These are phyloP conservation scores for Dryas iulia DNA, from an alignment of 1,140 invertebrate species.

Conservation along the genomic window DNA sequence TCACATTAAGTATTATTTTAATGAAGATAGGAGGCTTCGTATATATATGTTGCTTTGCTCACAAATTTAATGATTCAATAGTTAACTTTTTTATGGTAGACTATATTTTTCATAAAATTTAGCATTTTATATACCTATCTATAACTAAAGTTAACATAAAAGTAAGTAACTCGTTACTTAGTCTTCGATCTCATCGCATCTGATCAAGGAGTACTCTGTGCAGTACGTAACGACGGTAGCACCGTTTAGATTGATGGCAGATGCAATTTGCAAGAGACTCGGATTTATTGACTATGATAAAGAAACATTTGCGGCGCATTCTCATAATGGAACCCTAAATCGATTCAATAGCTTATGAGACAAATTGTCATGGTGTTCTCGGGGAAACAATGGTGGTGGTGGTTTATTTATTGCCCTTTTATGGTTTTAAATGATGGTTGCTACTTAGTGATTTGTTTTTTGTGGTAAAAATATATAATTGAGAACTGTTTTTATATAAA, in stretches of 20 bases:
- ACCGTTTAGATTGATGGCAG: slow-evolving; percentile 74
- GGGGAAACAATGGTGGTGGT: not conserved
- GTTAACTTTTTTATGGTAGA: too few relatives aligned
- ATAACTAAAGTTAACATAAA: too few relatives aligned
- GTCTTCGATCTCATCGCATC: not conserved
- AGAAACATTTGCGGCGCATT: slow-evolving; percentile 50
- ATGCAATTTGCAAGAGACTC: slow-evolving; percentile 72
- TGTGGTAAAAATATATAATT: too few relatives aligned
- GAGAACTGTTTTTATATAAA: too few relatives aligned
- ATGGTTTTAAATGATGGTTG: not conserved
- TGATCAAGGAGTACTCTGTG: not conserved
- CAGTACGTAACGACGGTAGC: slow-evolving; percentile 60
- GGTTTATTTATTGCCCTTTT: not conserved
- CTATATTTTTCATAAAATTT: too few relatives aligned
- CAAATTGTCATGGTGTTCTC: slow-evolving; percentile 11
- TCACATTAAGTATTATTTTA: too few relatives aligned
- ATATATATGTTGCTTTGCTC: too few relatives aligned
- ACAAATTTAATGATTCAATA: too few relatives aligned
- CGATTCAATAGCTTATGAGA: slow-evolving; percentile 41
- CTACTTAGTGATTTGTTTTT: not conserved
- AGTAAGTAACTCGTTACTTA: not conserved
- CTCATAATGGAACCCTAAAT: slow-evolving; percentile 40
- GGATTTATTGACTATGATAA: slow-evolving; percentile 72
- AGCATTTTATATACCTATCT: too few relatives aligned
- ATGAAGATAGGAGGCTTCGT: too few relatives aligned